Conservation (phyloP, 35 echinoderm and acorn worm species). For the Hemicentrotus pulcherrimus region DNA sequence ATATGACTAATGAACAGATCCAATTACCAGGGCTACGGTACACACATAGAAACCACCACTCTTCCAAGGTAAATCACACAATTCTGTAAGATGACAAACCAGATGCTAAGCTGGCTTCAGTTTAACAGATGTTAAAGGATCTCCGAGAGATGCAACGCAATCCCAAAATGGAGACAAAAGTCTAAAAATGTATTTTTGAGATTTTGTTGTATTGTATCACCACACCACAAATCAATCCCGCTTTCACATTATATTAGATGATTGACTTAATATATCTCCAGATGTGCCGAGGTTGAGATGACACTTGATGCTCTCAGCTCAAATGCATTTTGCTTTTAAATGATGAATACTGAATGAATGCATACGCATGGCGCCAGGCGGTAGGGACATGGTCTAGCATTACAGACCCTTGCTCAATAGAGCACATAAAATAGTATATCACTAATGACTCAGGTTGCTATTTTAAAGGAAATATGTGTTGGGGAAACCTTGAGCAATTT, state of each 20-base stretch:
- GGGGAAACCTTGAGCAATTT: too few relatives aligned
- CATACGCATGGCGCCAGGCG: not conserved
- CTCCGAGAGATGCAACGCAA: not conserved
- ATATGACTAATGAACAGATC: too few relatives aligned
- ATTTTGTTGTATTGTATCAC: not conserved
- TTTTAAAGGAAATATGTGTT: too few relatives aligned
- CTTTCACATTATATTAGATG: not conserved
- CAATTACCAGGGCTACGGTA: too few relatives aligned
- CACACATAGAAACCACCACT: too few relatives aligned
- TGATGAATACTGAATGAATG: constrained; percentile 5
- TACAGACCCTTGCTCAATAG: not conserved
- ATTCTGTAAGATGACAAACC: not conserved
- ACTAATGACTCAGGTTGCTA: too few relatives aligned
- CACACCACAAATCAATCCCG: not conserved
- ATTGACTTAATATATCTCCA: not conserved
- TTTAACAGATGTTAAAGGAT: not conserved
- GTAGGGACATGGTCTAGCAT: not conserved
- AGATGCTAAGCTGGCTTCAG: not conserved
- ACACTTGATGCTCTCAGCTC: not conserved
- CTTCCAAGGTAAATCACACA: too few relatives aligned
- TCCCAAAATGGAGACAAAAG: not conserved
- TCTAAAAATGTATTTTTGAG: not conserved
- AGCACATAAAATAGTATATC: too few relatives aligned
- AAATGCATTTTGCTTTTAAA: not conserved
- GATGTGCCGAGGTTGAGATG: not conserved